A percentile compares a stretch with the other conserved stretches of the same genome.
Conservation (phyloP, 2,113 vertebrate genomes). For the Emydocephalus ijimae region DNA sequence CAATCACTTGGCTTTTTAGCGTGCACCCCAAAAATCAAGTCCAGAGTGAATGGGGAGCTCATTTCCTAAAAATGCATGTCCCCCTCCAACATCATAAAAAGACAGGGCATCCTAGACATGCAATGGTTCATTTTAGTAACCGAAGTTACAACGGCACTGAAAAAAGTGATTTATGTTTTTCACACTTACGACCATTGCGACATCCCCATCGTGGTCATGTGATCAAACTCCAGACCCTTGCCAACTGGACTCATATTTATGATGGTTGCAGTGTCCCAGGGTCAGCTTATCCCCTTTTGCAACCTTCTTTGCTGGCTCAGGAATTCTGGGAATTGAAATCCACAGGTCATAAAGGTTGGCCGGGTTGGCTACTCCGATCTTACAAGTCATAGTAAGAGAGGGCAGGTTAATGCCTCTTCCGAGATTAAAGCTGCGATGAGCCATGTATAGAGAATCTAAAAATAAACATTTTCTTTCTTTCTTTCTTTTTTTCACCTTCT, state of each 20-base stretch:
- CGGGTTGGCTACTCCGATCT: not conserved
- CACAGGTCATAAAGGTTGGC: not conserved
- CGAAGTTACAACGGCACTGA: not conserved
- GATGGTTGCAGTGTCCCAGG: not conserved
- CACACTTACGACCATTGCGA: not conserved
- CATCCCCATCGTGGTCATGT: no score
- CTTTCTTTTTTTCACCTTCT: not conserved
- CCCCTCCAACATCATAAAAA: not conserved
- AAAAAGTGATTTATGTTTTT: not conserved
- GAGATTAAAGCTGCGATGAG: not conserved
- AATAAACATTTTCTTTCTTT: not conserved
- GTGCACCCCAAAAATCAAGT: not conserved
- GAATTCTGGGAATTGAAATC: not conserved
- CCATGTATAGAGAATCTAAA: not conserved
- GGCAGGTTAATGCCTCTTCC: not conserved
- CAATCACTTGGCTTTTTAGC: not conserved
- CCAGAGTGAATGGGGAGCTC: not conserved
- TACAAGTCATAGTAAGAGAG: not conserved
- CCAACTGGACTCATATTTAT: not conserved
- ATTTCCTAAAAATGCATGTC: not conserved
- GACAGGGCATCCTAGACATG: not conserved
- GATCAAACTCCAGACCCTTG: not conserved
- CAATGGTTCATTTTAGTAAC: not conserved
- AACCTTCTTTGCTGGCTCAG: no score
- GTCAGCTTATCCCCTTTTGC: no score